A percentile compares a stretch with the other conserved stretches of the same genome.
Evolutionary conservation across 2,888 invertebrate genomes (phyloP).

Genomic region (Trachelus iudaicus): DNA sequence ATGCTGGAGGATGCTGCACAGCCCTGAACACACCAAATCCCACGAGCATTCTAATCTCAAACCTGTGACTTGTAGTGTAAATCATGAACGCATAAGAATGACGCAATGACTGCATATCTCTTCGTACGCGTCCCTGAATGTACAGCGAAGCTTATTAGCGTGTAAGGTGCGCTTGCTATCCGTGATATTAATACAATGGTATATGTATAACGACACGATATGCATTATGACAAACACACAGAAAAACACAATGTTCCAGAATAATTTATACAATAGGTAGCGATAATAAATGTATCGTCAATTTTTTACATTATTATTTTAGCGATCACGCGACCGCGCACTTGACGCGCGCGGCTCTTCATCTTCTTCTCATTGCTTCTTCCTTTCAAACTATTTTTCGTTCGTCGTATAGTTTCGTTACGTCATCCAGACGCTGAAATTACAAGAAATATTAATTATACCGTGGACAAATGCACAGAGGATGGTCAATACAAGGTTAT

Average conservation of each 20-base stretch:
- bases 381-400: neutral
- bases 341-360: neutral
- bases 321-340: neutral
- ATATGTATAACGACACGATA: conserved; percentile 28
- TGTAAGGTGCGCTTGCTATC: conserved; percentile 47
- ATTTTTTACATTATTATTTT: neutral
- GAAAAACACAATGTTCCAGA: conserved; percentile 45
- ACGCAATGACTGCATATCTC: neutral
- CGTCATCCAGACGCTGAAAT: conserved; percentile 24
- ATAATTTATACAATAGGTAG: conserved; percentile 40
- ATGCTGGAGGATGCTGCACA: conserved; percentile 32
- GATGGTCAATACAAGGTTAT: conserved; percentile 17
- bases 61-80: neutral
- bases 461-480: conserved; percentile 27
- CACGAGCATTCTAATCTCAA: neutral
- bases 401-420: neutral
- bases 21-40: neutral
- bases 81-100: neutral
- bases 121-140: conserved; percentile 4
- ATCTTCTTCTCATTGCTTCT: neutral
- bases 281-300: conserved; percentile 27
- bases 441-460: conserved; percentile 29
- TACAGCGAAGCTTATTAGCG: conserved; percentile 52
- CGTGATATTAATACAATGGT: conserved; percentile 29
- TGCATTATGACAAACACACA: conserved; percentile 52